Base-by-base conservation (phyloP, 2,113 vertebrate genomes). In the Galbula dea region DNA sequence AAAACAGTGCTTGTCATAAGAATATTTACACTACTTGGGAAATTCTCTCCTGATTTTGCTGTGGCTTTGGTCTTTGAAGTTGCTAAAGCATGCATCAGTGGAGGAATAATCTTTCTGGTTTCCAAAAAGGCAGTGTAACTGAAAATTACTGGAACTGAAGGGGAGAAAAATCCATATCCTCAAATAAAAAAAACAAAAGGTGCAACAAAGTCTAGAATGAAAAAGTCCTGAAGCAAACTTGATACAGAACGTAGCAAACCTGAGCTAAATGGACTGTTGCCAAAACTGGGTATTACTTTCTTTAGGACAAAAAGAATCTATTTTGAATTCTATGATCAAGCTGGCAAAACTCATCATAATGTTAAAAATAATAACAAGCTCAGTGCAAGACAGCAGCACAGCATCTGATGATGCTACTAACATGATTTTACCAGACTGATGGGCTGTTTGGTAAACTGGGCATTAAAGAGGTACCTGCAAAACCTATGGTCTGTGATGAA, bases 161-260 rank as follows among this genome's bases (percentile, higher is more conserved):
- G 41, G n/a, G 34, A 83, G 55, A 88, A 88, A 83, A 85, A 74
- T 9, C 9, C 1, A 69, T 72, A 87, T 37, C 58, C 22, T 61
- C 16, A 41, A 68, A 82, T 27, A 21, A 30, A 39, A 88, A 46
- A 54, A 85, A 91, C 81, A 69, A 89, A 46, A 36, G 4, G 6
- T 32, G 15, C 46, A 83, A 36, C 68, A 88, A 88, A 59, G 12
- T 82, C 83, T 86, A 72, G 87, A 92, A 90, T 89, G 55, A 89
- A 92, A 90, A 90, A 75, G 39, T 88, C 63, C 37, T 57, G 81
- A 86, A 89, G 57, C 66, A 91, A 62, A 78, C 78, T 94, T 87
- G 21, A 82, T 75, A 39, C 36, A 92, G 57, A 34, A 86, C 29
- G 9, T 26, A 65, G 18, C 48, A 84, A 58, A 32, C 29, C 67